Base-by-base conservation (phyloP, 2,113 vertebrate species). In the Pundamilia nyererei region DNA sequence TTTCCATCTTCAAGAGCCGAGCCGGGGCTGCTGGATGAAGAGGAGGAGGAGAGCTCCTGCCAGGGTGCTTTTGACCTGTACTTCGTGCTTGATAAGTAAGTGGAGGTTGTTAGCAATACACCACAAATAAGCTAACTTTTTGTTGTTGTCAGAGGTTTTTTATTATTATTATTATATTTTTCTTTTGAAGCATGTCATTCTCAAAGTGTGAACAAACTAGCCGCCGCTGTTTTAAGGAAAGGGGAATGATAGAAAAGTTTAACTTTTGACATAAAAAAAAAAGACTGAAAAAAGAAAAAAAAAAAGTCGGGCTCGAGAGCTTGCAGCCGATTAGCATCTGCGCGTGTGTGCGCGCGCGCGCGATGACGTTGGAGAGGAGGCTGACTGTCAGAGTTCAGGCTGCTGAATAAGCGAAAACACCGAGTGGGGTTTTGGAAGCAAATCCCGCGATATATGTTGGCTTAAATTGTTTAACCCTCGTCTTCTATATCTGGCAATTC, bases 51-150 rank as follows among this genome's bases (percentile, higher is more conserved):
- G 87, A 96, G 96, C 35, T 97, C 97, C 87, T 99, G 98, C 90
- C 96, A 97, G 85, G 97, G 97, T 3, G 97, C 97, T 62, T 99
- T 98, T 91, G 98, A 99, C 96, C 95, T 99, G 79, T 99, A 99
- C 87, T 97, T 99, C 90, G 94, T 99, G 89, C 95, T 99, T 58
- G 98, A 99, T 89, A 98, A 97, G 98, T 99, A 97, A 98, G 98
- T 97, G 38, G 19, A 45, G 80, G 31, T 70, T 54, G 53, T 29
- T 45, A 11, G 49, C 7, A 31, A 55, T 85, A 65, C 42, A 45
- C 9, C 14, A 38, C 45, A 42, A 72, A 40, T 56, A 14, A 12
- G 38, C 14, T 26, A 47, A 72, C 13, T 17, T 72, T 17, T 47
- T 72, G 13, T 54, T n/a, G 6, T 38, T 49, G n/a, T 21, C 6